Percentiles rank a stretch among this genome's conserved stretches.
Evolutionary conservation across 1,140 invertebrate species (phyloP).

Genomic region (Aricia agestis): DNA sequence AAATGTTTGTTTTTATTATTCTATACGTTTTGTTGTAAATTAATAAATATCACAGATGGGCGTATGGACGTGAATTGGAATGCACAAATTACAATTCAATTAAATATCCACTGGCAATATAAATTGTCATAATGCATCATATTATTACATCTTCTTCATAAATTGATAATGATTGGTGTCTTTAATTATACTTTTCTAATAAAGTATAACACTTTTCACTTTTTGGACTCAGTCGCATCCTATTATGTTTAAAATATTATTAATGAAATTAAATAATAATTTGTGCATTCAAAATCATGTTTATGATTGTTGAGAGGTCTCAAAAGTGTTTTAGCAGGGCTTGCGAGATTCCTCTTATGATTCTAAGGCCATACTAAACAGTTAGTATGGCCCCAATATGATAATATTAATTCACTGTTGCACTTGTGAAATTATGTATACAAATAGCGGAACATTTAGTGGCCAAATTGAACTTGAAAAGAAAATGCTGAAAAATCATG

Average conservation of each 20-base stretch:
- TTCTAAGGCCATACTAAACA: background rate
- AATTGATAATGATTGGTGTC: too few species aligned
- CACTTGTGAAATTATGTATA: too few species aligned
- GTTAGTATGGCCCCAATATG: background rate
- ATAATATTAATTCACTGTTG: background rate
- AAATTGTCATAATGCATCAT: too few species aligned
- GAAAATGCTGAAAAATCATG: background rate
- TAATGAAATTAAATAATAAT: background rate
- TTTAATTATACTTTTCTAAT: too few species aligned
- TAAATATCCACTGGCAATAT: too few species aligned
- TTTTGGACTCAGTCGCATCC: too few species aligned
- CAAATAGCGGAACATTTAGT: too few species aligned
- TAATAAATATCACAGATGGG: background rate
- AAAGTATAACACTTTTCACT: too few species aligned
- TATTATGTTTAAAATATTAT: background rate
- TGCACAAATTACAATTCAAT: background rate
- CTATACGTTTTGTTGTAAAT: background rate
- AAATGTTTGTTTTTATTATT: too few species aligned
- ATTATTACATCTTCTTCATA: too few species aligned
- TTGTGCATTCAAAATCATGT: background rate
- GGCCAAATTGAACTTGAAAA: too few species aligned
- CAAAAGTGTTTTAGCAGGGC: conserved; percentile 20
- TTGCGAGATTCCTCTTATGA: conserved; percentile 19
- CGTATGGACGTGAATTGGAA: background rate
- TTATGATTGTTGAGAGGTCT: background rate